phyloP scores from a whole-genome alignment of 2,888 invertebrate genomes.

The Acrocyrtus sp. region DNA sequence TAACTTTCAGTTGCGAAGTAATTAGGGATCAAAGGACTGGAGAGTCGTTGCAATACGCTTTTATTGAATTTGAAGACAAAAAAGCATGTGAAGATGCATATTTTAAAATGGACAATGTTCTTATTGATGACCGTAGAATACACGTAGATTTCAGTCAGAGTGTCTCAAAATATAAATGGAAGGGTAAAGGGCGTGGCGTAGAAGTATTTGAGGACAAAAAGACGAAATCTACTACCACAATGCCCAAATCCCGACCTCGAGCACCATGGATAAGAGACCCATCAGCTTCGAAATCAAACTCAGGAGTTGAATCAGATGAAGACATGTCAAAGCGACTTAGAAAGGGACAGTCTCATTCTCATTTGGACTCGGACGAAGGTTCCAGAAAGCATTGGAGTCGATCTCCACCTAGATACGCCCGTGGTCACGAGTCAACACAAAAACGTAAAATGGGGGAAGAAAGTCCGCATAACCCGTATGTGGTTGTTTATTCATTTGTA shows the following conservation, averaged over 20 bases:
- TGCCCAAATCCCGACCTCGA: conserved; percentile 24
- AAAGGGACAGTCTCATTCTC: conserved; percentile 21
- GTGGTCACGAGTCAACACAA: conserved; percentile 59
- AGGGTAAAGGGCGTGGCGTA: conserved; percentile 75
- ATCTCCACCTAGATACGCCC: conserved; percentile 57
- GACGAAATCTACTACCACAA: conserved; percentile 8
- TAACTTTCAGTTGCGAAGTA: conserved; percentile 87
- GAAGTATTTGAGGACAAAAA: conserved; percentile 50
- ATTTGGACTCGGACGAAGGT: conserved; percentile 9
- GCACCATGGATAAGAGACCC: conserved; percentile 51
- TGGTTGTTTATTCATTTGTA: conserved; percentile 9
- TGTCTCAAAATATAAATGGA: conserved; percentile 92
- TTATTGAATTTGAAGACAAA: conserved; percentile 94
- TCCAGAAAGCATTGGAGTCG: conserved; percentile 57
- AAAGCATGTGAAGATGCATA: conserved; percentile 97
- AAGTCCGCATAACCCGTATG: not conserved
- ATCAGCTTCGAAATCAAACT: conserved; percentile 34
- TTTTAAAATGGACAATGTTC: conserved; percentile 99
- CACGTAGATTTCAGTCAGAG: conserved; percentile 99
- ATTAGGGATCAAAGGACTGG: conserved; percentile 92
- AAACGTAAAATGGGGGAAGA: conserved; percentile 32
- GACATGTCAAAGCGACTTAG: not conserved
- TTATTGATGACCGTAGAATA: conserved; percentile 97
- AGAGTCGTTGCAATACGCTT: conserved; percentile 98
- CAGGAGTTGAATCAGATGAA: conserved; percentile 6